Conservation (phyloP, 2,113 vertebrate species). For the Picathartes gymnocephalus region DNA sequence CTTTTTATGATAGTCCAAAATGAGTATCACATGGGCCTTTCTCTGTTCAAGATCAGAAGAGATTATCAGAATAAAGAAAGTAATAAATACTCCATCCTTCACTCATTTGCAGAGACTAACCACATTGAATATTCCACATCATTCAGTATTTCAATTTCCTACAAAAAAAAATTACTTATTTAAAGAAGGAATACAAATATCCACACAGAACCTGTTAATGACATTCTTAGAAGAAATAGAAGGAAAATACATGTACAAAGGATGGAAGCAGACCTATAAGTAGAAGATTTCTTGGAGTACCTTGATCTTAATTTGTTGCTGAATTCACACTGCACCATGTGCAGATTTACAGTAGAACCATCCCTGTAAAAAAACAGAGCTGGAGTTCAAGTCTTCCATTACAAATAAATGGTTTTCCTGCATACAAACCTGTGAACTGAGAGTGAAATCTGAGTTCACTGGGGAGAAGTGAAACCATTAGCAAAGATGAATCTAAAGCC, state of each 20-base stretch:
- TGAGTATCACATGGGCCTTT: neutral
- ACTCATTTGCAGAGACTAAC: neutral
- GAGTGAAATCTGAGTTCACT: neutral
- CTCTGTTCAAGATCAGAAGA: neutral
- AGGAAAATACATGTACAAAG: neutral
- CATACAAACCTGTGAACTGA: neutral
- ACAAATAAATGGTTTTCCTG: neutral
- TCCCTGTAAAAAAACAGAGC: neutral
- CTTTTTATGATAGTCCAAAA: conserved; percentile 20
- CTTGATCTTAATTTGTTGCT: neutral
- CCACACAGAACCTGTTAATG: neutral
- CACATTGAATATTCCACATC: conserved; percentile 2
- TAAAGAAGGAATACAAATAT: neutral
- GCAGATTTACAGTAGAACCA: neutral
- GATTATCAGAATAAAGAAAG: conserved; percentile 13
- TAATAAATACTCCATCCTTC: neutral
- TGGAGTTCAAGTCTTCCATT: neutral
- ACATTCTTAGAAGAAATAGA: neutral
- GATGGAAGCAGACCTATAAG: neutral
- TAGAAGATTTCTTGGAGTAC: neutral
- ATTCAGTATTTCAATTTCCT: neutral
- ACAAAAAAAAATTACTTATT: neutral
- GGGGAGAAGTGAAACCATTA: neutral
- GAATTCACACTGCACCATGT: neutral
- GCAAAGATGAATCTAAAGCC: neutral